Evolutionary conservation across 1,140 invertebrate genomes (phyloP).

Genomic region (Myzus persicae): DNA sequence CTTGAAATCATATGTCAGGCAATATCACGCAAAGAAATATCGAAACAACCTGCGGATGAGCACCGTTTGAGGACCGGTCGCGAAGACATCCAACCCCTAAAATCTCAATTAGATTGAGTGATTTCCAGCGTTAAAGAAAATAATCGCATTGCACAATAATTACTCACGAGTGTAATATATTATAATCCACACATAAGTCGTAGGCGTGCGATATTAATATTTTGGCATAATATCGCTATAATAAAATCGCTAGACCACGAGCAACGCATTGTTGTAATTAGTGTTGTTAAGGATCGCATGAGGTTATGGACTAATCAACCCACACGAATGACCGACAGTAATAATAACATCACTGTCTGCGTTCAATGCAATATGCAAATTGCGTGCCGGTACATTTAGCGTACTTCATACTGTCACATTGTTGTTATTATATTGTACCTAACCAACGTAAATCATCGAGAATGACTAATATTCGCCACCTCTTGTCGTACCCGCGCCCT

Average conservation of each 20-base stretch:
- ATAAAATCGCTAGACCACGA: background rate
- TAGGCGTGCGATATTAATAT: background rate
- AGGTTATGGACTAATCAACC: conserved; percentile 12
- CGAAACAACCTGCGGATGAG: no score
- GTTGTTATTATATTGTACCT: no score
- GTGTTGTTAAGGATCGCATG: background rate
- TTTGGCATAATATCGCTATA: background rate
- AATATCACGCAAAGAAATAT: no score
- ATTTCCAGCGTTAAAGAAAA: background rate
- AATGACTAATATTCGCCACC: background rate
- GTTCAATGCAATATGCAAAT: background rate
- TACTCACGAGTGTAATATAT: background rate
- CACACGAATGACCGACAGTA: background rate
- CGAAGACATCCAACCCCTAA: background rate
- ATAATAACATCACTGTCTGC: background rate
- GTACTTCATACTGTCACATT: background rate
- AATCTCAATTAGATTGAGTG: background rate
- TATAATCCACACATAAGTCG: no score
- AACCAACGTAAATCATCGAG: background rate
- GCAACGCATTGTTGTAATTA: background rate
- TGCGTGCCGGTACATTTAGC: background rate
- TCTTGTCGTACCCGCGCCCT: background rate
- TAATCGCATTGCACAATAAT: background rate
- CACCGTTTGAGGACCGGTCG: no score
- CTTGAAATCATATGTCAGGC: no score